phyloP scores from a whole-genome alignment of 2,888 invertebrate species.

The Drosophila glabriapex region DNA sequence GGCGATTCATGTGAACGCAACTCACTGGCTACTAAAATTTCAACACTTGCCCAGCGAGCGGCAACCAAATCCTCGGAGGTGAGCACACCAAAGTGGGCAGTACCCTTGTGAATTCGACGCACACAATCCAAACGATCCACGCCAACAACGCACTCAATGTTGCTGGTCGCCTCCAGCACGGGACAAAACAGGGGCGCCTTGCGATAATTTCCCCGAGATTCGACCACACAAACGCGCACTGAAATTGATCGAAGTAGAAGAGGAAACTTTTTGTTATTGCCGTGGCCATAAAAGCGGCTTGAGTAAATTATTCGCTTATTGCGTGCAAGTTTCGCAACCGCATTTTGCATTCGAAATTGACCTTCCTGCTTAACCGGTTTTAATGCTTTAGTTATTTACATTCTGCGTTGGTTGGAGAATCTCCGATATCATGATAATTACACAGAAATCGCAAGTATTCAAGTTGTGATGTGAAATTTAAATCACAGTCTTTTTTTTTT shows the following conservation, averaged over 20 bases:
- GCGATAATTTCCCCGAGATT: conserved; percentile 88
- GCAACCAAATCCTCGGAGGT: conserved; percentile 94
- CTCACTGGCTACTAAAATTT: conserved; percentile 90
- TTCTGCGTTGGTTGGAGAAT: conserved; percentile 39
- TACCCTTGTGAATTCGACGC: conserved; percentile 90
- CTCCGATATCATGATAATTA: conserved; percentile 48
- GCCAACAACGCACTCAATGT: conserved; percentile 90
- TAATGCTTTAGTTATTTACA: conserved; percentile 20
- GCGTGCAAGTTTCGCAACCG: conserved; percentile 39
- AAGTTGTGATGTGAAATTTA: conserved; percentile 8
- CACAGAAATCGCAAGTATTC: conserved; percentile 56
- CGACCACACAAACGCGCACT: conserved; percentile 91
- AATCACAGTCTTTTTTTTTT: conserved; percentile 23
- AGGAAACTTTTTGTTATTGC: conserved; percentile 12
- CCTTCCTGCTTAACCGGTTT: conserved; percentile 52
- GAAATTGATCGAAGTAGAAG: not conserved
- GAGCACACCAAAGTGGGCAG: conserved; percentile 93
- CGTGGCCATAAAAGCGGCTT: not conserved
- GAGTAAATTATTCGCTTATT: conserved; percentile 12
- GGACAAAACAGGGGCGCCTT: conserved; percentile 89
- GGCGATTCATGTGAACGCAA: conserved; percentile 87
- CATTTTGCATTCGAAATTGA: conserved; percentile 42
- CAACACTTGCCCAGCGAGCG: conserved; percentile 89
- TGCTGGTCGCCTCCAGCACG: conserved; percentile 87
- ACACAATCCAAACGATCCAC: conserved; percentile 93